phyloP scores from a whole-genome alignment of 2,888 invertebrate species.

The Antheraea assamensis region DNA sequence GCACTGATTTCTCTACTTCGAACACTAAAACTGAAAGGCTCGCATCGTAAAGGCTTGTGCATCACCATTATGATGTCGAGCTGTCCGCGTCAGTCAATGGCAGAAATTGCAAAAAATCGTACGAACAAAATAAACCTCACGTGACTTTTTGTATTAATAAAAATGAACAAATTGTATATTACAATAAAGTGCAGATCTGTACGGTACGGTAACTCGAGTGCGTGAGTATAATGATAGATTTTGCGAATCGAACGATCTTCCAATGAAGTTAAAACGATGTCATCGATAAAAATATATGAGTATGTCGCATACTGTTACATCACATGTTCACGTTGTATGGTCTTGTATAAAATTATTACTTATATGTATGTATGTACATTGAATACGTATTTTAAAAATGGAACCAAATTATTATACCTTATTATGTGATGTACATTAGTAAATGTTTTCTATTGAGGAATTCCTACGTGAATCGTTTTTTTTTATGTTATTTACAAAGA shows the following conservation, averaged over 20 bases:
- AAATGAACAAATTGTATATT: neutral
- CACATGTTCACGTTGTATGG: neutral
- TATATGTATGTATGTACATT: neutral
- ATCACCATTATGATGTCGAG: no score
- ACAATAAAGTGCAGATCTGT: neutral
- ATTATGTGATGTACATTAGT: slow-evolving; percentile 2
- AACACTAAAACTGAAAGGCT: neutral
- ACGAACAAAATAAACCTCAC: neutral
- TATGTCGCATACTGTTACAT: neutral
- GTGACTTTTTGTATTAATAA: neutral
- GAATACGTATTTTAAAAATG: slow-evolving; percentile 35
- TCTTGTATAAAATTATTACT: slow-evolving; percentile 1
- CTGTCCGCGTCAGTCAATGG: neutral
- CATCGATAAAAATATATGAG: neutral
- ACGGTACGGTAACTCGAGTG: neutral
- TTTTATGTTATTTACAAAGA: neutral
- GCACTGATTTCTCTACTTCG: neutral
- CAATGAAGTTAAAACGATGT: neutral
- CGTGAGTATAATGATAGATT: neutral
- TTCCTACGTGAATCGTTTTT: slow-evolving; percentile 1
- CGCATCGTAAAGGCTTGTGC: no score
- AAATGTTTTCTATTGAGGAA: slow-evolving; percentile 1
- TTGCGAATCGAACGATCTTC: neutral
- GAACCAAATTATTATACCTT: slow-evolving; percentile 47
- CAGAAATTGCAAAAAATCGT: neutral